phyloP scores from a whole-genome alignment of 2,797 vertebrate genomes.

The Buphagus erythrorhynchus region DNA sequence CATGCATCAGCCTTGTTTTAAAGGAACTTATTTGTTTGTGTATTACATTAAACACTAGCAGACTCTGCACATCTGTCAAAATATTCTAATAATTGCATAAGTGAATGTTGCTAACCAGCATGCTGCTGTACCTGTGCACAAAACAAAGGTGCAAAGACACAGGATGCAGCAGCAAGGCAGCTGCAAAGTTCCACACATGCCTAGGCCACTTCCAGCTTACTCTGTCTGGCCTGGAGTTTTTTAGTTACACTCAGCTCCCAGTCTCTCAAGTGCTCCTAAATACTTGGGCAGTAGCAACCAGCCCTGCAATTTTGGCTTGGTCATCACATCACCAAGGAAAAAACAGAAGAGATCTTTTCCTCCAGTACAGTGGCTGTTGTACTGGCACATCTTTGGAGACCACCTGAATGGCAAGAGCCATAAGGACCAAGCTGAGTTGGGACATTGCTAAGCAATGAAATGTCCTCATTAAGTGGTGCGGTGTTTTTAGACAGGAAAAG shows the following conservation, averaged over 20 bases:
- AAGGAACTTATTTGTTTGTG: not conserved
- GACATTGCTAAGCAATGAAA: not conserved
- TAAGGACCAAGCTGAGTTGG: not conserved
- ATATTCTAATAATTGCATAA: not conserved
- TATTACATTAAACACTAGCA: not conserved
- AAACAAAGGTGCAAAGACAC: not conserved
- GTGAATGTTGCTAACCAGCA: not conserved
- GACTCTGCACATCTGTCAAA: not conserved
- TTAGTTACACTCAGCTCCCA: not conserved
- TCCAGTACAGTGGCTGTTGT: not conserved
- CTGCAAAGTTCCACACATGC: not conserved
- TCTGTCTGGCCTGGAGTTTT: not conserved
- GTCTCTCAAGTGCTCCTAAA: not conserved
- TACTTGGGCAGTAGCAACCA: not conserved
- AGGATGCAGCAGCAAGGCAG: not conserved
- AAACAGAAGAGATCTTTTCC: not conserved
- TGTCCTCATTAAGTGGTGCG: not conserved
- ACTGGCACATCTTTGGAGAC: not conserved
- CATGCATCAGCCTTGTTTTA: not conserved
- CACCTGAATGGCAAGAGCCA: not conserved
- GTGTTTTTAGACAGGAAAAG: not conserved
- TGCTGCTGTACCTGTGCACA: not conserved
- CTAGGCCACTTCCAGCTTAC: not conserved
- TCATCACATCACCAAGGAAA: too few species aligned
- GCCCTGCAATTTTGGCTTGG: not conserved